These are phyloP conservation scores for Argynnis bischoffii DNA, from an alignment of 2,888 invertebrate species.

Conservation along the genomic window DNA sequence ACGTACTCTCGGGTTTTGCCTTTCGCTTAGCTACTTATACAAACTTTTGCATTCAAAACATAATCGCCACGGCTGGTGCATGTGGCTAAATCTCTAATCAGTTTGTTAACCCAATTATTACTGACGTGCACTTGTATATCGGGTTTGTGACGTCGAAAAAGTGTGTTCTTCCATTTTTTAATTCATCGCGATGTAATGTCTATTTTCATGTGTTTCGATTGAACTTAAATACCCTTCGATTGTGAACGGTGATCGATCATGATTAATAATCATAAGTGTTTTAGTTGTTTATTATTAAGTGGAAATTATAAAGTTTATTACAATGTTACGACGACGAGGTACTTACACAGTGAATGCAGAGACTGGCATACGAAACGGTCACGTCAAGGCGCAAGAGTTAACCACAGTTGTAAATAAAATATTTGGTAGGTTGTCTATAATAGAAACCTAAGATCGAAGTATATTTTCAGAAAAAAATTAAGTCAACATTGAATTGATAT, in stretches of 20 bases:
- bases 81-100: constrained; percentile 71
- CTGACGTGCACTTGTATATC: constrained; percentile 52
- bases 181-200: constrained; percentile 37
- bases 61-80: constrained; percentile 54
- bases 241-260: constrained; percentile 34
- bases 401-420: constrained; percentile 54
- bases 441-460: not conserved
- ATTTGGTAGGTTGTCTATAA: constrained; percentile 53
- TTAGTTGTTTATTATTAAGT: constrained; percentile 33
- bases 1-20: constrained; percentile 76
- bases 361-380: constrained; percentile 53
- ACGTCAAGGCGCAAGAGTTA: constrained; percentile 52
- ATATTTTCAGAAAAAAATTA: not conserved
- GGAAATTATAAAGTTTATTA: constrained; percentile 43
- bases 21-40: constrained; percentile 68
- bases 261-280: constrained; percentile 32
- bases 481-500: too few species aligned
- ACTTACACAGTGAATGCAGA: constrained; percentile 74
- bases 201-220: constrained; percentile 5
- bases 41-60: constrained; percentile 57
- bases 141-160: not conserved
- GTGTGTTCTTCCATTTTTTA: constrained; percentile 38
- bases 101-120: constrained; percentile 65
- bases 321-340: constrained; percentile 72
- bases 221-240: constrained; percentile 1